Percentiles rank a stretch among this genome's conserved stretches.
Evolutionary conservation across 1,140 invertebrate species (phyloP).

Genomic region (Amphibalanus amphitrite): DNA sequence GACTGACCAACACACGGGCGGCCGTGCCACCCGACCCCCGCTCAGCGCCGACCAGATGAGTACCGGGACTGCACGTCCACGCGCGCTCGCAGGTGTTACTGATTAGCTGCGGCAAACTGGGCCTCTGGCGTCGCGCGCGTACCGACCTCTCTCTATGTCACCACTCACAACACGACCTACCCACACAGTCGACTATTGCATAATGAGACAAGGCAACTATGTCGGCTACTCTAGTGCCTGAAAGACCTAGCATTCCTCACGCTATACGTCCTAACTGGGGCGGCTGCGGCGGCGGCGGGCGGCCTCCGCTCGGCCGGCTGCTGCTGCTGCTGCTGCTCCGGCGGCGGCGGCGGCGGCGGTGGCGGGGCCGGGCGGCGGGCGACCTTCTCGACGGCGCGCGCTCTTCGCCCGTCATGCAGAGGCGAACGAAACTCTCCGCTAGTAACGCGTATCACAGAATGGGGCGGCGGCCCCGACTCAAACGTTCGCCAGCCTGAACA

Average conservation of each 20-base stretch:
- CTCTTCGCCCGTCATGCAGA: background rate
- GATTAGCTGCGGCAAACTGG: background rate
- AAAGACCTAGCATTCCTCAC: background rate
- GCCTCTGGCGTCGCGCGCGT: too few species aligned
- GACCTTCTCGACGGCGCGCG: background rate
- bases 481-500: background rate
- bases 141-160: background rate
- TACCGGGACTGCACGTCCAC: background rate
- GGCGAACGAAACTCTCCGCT: background rate
- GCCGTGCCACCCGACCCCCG: background rate
- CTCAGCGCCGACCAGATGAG: background rate
- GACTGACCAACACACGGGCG: too few species aligned
- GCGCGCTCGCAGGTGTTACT: background rate
- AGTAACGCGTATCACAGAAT: background rate
- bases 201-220: constrained; percentile 1
- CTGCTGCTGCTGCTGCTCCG: too few species aligned
- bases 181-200: background rate
- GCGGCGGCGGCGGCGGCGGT: too few species aligned
- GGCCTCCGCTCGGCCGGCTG: too few species aligned
- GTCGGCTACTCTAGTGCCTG: background rate
- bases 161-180: background rate
- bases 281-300: too few species aligned
- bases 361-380: too few species aligned
- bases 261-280: background rate
- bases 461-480: background rate